Base-by-base conservation (phyloP, 1,140 invertebrate genomes). In the Vanessa atalanta region DNA sequence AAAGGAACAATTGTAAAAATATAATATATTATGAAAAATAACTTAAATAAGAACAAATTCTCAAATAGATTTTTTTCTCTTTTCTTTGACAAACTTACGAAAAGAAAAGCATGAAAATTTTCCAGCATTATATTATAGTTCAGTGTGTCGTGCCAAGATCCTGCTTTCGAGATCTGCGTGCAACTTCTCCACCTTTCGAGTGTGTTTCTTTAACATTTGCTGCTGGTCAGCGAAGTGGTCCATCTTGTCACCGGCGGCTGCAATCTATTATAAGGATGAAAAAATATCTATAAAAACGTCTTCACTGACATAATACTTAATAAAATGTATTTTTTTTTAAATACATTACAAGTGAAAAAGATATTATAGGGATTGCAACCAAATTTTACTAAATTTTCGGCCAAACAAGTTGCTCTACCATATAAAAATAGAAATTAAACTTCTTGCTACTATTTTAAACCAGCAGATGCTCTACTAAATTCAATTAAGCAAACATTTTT, bases 111-210 rank as follows among this genome's bases (percentile, higher is more conserved):
- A 55, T 68, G 14, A 1, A 11, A 23, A 20, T 12, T 20, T 47
- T 23, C 6, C 14, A 4, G 23, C 16, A 57, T 20, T 43, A 23
- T 13, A 50, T 50, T 75, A 97, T 67, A 97, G 88, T 89, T 97
- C 96, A 2, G 94, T 92, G 84, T 98, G 97, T 79, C 94, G 94
- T 79, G 95, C 94, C 82, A 96, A 92, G 69, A 98, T 98, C 85
- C 95, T 95, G 65, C 94, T 93, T 90, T 98, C 96, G 11, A 99
- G 88, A 79, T 97, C 95, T 20, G 94, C 93, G 89, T 98, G 97
- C 51, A 98, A 86, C 93, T 98, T 98, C 83, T 98, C 97, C 0
- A 98, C 96, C 87, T 97, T 97, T 75, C 96, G 94, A 13, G 95
- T 92, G 84, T 97, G 96, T 78, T 97, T 97, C 87, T 97, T 97